These are phyloP conservation scores for Coenobita brevimanus DNA, from an alignment of 1,140 invertebrate genomes.

Conservation along the genomic window DNA sequence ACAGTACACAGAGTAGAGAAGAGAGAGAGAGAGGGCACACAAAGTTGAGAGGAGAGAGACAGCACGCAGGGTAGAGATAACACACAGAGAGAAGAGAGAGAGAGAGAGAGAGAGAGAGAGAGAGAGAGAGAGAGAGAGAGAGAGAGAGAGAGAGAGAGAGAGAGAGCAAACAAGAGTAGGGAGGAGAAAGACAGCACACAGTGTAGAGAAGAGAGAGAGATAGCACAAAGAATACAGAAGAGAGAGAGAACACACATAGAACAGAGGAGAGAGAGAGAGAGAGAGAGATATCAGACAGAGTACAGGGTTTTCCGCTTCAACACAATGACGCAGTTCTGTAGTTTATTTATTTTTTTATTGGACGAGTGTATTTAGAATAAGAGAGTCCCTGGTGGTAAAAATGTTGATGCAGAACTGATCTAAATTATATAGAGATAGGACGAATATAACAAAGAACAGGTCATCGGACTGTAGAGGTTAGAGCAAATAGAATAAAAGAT, in stretches of 20 bases:
- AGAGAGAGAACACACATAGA: background rate
- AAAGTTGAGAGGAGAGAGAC: background rate
- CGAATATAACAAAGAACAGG: too few relatives aligned
- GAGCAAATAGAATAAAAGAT: too few relatives aligned
- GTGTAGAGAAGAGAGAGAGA: background rate
- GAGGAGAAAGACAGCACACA: background rate
- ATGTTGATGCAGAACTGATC: too few relatives aligned
- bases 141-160: background rate
- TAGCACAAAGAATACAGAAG: background rate
- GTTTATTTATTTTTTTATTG: too few relatives aligned
- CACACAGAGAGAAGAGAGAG: slow-evolving; percentile 7
- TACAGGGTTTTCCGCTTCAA: too few relatives aligned
- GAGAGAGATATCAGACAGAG: background rate
- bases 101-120: slow-evolving; percentile 3
- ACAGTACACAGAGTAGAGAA: background rate
- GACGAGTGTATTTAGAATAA: too few relatives aligned
- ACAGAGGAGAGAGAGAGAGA: background rate
- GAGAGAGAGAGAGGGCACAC: background rate
- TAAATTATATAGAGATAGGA: too few relatives aligned
- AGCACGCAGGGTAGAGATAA: background rate
- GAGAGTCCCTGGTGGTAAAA: too few relatives aligned
- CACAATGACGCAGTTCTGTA: too few relatives aligned
- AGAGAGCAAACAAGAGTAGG: background rate
- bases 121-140: background rate
- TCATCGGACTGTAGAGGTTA: too few relatives aligned